Percentiles rank a stretch among this genome's conserved stretches.
Evolutionary conservation across 2,797 vertebrate genomes (phyloP).

Genomic region (Fringilla coelebs): DNA sequence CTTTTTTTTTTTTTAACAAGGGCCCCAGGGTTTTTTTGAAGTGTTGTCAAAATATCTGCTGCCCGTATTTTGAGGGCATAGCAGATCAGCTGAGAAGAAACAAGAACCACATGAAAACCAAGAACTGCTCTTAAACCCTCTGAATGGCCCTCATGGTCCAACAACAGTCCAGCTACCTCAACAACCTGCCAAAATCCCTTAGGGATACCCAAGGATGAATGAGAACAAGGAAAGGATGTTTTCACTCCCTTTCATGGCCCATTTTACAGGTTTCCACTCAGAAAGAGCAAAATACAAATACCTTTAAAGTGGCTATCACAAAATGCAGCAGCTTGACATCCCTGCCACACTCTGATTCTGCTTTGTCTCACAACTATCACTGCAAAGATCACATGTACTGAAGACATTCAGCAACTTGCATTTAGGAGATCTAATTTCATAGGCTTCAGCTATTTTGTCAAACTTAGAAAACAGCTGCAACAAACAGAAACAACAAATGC

Average conservation of each 20-base stretch:
- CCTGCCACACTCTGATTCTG: not conserved
- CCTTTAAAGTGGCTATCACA: not conserved
- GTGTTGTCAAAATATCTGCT: not conserved
- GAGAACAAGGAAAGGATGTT: not conserved
- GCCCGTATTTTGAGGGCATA: not conserved
- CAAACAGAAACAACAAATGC: not conserved
- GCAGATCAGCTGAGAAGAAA: not conserved
- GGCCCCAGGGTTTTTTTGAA: not conserved
- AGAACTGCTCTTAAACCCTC: not conserved
- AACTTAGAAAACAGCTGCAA: not conserved
- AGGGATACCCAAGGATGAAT: not conserved
- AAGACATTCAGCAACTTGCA: not conserved
- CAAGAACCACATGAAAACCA: not conserved
- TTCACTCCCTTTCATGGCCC: not conserved
- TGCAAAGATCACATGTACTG: not conserved
- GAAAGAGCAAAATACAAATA: not conserved
- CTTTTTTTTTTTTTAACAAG: not conserved
- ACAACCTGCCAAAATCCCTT: not conserved
- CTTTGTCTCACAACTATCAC: not conserved
- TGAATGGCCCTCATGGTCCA: accelerated
- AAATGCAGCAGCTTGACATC: not conserved
- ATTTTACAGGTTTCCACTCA: not conserved
- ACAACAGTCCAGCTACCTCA: not conserved
- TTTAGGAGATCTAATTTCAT: not conserved
- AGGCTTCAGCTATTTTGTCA: not conserved